A percentile compares a stretch with the other conserved stretches of the same genome.
Conservation (phyloP, 1,140 invertebrate species). For the Diabrotica undecimpunctata region DNA sequence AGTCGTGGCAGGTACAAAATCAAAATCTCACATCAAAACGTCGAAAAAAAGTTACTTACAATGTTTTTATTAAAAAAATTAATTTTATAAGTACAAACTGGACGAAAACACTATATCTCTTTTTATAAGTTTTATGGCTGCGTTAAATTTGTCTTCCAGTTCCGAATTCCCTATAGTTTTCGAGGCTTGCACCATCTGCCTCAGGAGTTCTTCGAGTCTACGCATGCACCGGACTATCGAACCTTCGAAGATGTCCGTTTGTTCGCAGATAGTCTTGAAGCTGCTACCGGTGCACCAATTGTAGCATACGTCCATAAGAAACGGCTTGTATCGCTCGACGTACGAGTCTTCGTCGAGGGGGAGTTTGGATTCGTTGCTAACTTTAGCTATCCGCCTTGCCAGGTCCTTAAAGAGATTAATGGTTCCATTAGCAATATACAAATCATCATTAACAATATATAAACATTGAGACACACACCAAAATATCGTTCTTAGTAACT, state of each 20-base stretch:
- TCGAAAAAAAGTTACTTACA: constrained; percentile 5
- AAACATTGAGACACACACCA: too few relatives aligned
- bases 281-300: constrained; percentile 91
- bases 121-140: constrained; percentile 89
- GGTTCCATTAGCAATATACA: not conserved
- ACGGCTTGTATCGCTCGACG: constrained; percentile 90
- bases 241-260: constrained; percentile 99
- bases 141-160: constrained; percentile 93
- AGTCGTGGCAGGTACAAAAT: not conserved
- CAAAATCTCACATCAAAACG: not conserved
- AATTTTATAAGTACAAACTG: constrained; percentile 87
- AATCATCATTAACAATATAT: too few relatives aligned
- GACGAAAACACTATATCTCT: constrained; percentile 99
- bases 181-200: constrained; percentile 93
- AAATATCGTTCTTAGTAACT: too few relatives aligned
- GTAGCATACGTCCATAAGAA: constrained; percentile 96
- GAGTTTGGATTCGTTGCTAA: constrained; percentile 87
- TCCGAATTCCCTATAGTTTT: constrained; percentile 96
- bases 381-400: constrained; percentile 85
- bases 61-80: constrained; percentile 2
- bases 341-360: constrained; percentile 88
- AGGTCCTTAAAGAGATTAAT: constrained; percentile 61
- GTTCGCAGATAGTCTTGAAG: constrained; percentile 93
- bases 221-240: constrained; percentile 98
- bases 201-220: constrained; percentile 89